phyloP scores from a whole-genome alignment of 2,797 vertebrate genomes.

The Neosalanx taihuensis region DNA sequence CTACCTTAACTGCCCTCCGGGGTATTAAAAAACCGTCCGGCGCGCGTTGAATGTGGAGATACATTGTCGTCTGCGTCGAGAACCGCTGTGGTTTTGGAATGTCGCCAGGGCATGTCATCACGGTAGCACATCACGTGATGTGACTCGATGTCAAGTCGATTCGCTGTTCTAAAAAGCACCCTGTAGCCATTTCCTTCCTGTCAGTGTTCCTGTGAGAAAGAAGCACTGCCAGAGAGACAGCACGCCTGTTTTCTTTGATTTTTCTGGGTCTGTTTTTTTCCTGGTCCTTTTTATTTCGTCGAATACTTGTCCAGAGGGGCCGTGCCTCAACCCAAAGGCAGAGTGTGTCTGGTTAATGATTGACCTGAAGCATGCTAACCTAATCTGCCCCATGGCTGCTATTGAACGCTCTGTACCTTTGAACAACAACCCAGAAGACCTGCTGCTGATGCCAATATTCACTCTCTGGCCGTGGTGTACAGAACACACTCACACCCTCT shows the following conservation, averaged over 20 bases:
- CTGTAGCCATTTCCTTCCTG: background rate
- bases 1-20: too few species aligned
- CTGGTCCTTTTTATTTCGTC: background rate
- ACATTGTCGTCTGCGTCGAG: constrained; percentile 1
- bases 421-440: constrained; percentile 39
- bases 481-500: background rate
- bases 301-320: constrained; percentile 1
- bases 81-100: constrained; percentile 36
- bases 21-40: too few species aligned
- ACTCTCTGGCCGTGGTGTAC: background rate
- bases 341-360: constrained; percentile 32
- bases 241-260: background rate
- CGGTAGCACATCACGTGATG: background rate
- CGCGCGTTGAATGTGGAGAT: too few species aligned
- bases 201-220: background rate
- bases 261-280: background rate
- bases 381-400: constrained; percentile 17
- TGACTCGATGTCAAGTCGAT: background rate
- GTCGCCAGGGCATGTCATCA: background rate
- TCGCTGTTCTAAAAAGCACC: background rate
- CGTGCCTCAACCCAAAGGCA: constrained; percentile 9
- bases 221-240: background rate
- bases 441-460: constrained; percentile 13
- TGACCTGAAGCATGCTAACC: constrained; percentile 32
- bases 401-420: constrained; percentile 52